phyloP scores from a whole-genome alignment of 2,797 vertebrate species.

The Enoplosus armatus region DNA sequence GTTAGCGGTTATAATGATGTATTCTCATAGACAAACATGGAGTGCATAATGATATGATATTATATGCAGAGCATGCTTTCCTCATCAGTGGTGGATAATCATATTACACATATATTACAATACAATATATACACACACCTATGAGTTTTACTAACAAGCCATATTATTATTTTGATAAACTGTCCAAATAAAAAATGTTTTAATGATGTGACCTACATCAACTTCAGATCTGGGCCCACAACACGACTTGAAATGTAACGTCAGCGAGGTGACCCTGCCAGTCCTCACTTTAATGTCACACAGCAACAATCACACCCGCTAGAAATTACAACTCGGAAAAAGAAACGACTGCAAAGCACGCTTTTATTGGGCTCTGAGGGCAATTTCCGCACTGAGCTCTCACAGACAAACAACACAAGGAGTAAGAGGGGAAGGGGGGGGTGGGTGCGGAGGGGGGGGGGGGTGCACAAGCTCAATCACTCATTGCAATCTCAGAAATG shows the following conservation, averaged over 20 bases:
- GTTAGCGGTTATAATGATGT: no score
- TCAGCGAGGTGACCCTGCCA: not conserved
- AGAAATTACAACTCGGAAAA: not conserved
- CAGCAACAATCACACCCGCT: constrained; percentile 17
- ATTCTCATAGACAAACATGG: no score
- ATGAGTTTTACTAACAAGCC: not conserved
- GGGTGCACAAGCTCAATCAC: constrained; percentile 41
- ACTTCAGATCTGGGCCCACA: constrained; percentile 7
- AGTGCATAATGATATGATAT: not conserved
- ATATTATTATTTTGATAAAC: not conserved
- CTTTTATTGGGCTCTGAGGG: constrained; percentile 50
- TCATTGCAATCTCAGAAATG: constrained; percentile 40
- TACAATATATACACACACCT: not conserved
- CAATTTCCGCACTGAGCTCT: constrained; percentile 32
- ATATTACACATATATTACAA: not conserved
- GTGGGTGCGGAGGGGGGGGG: not conserved
- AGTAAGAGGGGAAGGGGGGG: not conserved
- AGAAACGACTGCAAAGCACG: constrained; percentile 13
- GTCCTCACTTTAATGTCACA: constrained; percentile 16
- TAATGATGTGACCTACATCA: constrained; percentile 17
- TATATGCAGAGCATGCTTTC: not conserved
- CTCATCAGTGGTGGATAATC: not conserved
- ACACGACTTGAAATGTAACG: not conserved
- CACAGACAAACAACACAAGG: constrained; percentile 25
- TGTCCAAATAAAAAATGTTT: constrained; percentile 1